Evolutionary conservation across 2,797 vertebrate genomes (phyloP), one percentile per base, ranked within the genome.

Genomic region (Poliocrania exsul): DNA sequence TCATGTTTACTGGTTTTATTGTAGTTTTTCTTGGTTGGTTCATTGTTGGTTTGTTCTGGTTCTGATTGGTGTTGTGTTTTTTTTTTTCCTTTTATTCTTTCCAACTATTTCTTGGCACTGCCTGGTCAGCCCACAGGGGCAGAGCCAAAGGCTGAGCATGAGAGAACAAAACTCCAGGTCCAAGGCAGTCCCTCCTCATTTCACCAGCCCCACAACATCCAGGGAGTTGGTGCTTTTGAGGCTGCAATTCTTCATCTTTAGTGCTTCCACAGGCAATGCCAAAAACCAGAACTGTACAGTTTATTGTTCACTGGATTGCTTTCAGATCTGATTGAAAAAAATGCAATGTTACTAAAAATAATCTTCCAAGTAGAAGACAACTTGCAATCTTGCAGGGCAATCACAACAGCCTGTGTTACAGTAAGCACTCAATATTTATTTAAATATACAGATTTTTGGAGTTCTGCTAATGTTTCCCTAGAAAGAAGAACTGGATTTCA

Each of bases 241-340:
- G 38, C 75, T 78, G 13, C 49, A 87, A 31, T 6, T 38, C 29
- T 47, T 65, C 5, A 3, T 12, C n/a, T 80, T 80, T 3, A 64
- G 19, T 20, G 25, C 20, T 87, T 57, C 58, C 54, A 42, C 38
- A 50, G 11, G 49, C 56, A n/a, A 57, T 60, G 54, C 62, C 21
- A 0, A 33, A 66, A 79, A 10, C 54, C 62, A 73, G 49, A 88
- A 46, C 49, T 58, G 31, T 23, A 62, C 7, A 58, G 42, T 51
- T 92, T 65, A 47, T 13, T 77, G 64, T 71, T 65, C 54, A 86
- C 35, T 75, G 85, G 72, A 91, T 0, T 75, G 58, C 58, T 56
- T 93, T 90, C 92, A 95, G 29, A 86, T 57, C 50, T 7, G 46
- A 71, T 54, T 72, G 25, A 58, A 75, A 90, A 90, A 93, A 73